A percentile compares a stretch with the other conserved stretches of the same genome.
Conservation (phyloP, 2,888 invertebrate genomes). For the Drosophila paranaensis region DNA sequence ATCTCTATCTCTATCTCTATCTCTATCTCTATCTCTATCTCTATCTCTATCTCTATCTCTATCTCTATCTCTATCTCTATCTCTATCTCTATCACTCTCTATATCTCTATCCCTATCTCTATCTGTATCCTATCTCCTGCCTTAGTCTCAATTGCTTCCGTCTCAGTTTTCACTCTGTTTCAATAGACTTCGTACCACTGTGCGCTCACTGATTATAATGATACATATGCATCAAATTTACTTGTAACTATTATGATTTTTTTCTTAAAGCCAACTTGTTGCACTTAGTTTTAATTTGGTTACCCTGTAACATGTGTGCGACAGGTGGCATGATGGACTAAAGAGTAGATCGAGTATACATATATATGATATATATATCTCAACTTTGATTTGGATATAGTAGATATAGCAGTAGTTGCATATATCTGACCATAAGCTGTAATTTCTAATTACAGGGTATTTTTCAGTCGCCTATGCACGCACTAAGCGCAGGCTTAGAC, state of each 20-base stretch:
- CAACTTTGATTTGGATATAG: too few relatives aligned
- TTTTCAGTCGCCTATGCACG: not conserved
- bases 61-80: too few relatives aligned
- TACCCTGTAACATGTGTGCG: constrained; percentile 26
- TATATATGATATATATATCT: not conserved
- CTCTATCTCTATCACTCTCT: not conserved
- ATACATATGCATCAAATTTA: constrained; percentile 33
- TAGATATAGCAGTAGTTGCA: too few relatives aligned
- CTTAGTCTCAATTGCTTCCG: not conserved
- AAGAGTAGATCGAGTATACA: not conserved
- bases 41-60: not conserved
- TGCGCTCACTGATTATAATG: constrained; percentile 33
- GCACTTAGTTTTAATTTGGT: constrained; percentile 28
- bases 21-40: too few relatives aligned
- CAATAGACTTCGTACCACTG: constrained; percentile 14
- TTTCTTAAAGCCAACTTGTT: constrained; percentile 1
- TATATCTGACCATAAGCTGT: too few relatives aligned
- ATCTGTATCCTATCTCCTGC: not conserved
- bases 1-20: not conserved
- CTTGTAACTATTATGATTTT: constrained; percentile 17
- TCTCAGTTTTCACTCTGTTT: not conserved
- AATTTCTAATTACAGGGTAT: constrained; percentile 30
- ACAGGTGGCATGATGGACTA: not conserved
- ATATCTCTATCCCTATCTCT: not conserved
- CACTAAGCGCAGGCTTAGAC: not conserved